Conservation (phyloP, 2,888 invertebrate species). For the Ernsta delagoae region DNA sequence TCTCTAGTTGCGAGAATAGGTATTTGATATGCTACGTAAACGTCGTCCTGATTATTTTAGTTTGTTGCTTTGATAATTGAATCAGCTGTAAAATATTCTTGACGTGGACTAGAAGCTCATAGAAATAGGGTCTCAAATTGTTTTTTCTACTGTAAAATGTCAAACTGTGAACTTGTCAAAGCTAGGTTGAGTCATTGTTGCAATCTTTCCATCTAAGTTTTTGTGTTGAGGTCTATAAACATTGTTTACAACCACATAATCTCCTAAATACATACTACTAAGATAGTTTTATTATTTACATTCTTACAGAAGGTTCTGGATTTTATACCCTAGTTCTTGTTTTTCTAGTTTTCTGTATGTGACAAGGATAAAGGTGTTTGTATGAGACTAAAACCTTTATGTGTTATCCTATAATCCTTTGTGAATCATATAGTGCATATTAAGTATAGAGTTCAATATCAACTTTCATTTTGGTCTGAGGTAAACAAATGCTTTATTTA, state of each 20-base stretch:
- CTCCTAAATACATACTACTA: constrained; percentile 20
- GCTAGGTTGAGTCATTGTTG: constrained; percentile 82
- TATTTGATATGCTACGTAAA: constrained; percentile 70
- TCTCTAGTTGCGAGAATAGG: constrained; percentile 75
- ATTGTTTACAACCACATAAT: constrained; percentile 55
- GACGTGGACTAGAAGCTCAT: constrained; percentile 58
- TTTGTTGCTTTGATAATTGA: constrained; percentile 57
- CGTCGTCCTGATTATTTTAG: constrained; percentile 59
- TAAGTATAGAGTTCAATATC: constrained; percentile 19
- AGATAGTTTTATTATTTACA: constrained; percentile 35
- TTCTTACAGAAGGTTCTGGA: constrained; percentile 33
- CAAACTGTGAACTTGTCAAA: constrained; percentile 83
- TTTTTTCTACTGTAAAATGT: constrained; percentile 79
- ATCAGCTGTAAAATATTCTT: constrained; percentile 45
- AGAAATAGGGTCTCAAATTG: constrained; percentile 63
- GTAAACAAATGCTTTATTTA: constrained; percentile 9
- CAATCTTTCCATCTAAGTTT: constrained; percentile 56
- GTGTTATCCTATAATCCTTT: constrained; percentile 40
- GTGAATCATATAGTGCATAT: constrained; percentile 36
- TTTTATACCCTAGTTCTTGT: constrained; percentile 23
- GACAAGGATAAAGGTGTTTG: constrained; percentile 29
- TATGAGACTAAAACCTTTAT: constrained; percentile 44
- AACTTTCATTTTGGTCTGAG: constrained; percentile 22
- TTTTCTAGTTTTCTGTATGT: constrained; percentile 11
- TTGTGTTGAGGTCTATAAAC: constrained; percentile 53